Evolutionary conservation across 2,113 vertebrate species (phyloP), one percentile per base, ranked within the genome.

Genomic region (Ondatra zibethicus): DNA sequence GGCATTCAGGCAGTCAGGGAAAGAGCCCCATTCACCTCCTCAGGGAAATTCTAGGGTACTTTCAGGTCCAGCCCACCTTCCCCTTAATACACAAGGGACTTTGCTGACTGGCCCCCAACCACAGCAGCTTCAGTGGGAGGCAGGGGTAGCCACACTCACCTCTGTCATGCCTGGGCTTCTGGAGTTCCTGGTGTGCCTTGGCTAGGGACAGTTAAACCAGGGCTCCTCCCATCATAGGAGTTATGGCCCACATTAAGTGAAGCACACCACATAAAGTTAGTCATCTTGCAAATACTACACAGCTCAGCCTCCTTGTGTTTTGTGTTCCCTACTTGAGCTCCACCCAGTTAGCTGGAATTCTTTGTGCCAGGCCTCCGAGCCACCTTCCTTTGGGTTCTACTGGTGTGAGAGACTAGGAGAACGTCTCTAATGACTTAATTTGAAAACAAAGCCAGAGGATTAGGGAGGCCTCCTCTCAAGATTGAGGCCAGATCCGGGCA

Each of bases 391-490:
- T 81, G 17, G 73, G 10, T 89, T 78, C 70, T 65, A 76, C 89
- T 72, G 80, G 47, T 73, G 31, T 63, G 31, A 93, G 92, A 88
- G 77, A 45, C 90, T 73, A 87, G 63, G 39, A 63, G 16, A 85
- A 80, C 89, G 70, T 93, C 25, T 93, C 94, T 45, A 92, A 88
- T 66, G 89, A 92, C 55, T 96, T 80, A 45, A 63, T 95, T 91
- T 75, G 42, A 92, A 97, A 95, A 85, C 80, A 88, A 27, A 17
- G 8, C 6, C 42, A 70, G 25, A 65, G 55, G 90, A 95, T 94
- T 33, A 84, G 47, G 55, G 65, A 33, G 58, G 27, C 14, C 52
- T 84, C n/a, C 5, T 68, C 68, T 94, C 13, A 2, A 8, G 58
- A 66, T 1, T 3, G 65, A 93, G 61, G 73, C 33, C 63, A 47